A percentile compares a stretch with the other conserved stretches of the same genome.
Conservation (phyloP, 2,888 invertebrate genomes). For the Zhuqinia jingwanae region DNA sequence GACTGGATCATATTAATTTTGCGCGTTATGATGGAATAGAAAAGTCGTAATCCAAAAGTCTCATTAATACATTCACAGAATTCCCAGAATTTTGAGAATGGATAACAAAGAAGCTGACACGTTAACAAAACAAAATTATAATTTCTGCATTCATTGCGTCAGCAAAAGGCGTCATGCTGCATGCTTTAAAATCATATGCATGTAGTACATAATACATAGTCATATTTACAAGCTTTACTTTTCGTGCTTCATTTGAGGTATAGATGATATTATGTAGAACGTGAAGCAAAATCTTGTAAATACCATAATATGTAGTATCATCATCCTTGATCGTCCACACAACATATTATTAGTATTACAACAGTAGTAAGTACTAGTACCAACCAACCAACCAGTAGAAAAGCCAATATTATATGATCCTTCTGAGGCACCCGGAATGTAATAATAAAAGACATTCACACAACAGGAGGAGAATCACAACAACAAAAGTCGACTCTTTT, state of each 20-base stretch:
- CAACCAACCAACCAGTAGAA: too few species aligned
- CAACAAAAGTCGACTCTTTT: constrained; percentile 58
- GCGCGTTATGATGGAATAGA: background rate
- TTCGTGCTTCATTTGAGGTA: background rate
- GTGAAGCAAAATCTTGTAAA: constrained; percentile 64
- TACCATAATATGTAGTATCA: constrained; percentile 50
- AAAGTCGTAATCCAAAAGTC: background rate
- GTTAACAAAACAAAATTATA: constrained; percentile 16
- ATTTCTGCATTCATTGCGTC: background rate
- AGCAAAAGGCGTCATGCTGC: background rate
- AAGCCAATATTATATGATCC: background rate
- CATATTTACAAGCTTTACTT: background rate
- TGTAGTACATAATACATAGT: background rate
- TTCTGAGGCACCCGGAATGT: constrained; percentile 60
- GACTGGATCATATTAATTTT: background rate
- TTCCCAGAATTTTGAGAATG: constrained; percentile 34
- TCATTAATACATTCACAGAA: constrained; percentile 58
- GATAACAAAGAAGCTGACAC: constrained; percentile 5
- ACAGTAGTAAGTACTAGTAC: background rate
- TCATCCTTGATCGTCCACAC: too few species aligned
- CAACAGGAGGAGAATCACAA: constrained; percentile 62
- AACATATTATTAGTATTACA: too few species aligned
- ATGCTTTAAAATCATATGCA: background rate
- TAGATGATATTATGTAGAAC: constrained; percentile 12
- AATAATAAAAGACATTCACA: constrained; percentile 62